Evolutionary conservation across 1,140 invertebrate genomes (phyloP).

Genomic region (Teleopsis dalmanni): DNA sequence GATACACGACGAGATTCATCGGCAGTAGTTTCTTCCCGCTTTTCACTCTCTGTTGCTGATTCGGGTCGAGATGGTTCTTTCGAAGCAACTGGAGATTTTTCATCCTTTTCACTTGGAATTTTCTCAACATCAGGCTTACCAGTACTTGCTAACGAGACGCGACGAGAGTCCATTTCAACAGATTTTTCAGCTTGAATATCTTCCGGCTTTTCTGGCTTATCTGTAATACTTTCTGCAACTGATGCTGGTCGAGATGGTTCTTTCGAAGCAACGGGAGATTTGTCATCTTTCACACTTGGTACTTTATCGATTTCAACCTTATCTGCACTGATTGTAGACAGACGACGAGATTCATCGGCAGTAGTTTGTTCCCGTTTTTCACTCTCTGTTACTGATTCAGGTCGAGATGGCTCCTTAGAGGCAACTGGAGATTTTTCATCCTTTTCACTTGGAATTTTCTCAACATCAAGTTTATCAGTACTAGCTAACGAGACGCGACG

Average conservation of each 20-base stretch:
- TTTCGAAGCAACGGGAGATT: constrained; percentile 1
- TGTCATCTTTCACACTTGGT: constrained; percentile 6
- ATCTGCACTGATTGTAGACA: too few species aligned
- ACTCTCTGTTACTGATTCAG: constrained; percentile 5
- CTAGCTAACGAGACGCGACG: neutral
- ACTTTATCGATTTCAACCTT: too few species aligned
- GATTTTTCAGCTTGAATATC: constrained; percentile 7
- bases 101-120: constrained; percentile 14
- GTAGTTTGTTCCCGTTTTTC: constrained; percentile 14
- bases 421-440: constrained; percentile 23
- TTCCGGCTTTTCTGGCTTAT: too few species aligned
- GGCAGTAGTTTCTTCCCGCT: constrained; percentile 12
- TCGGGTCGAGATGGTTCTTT: constrained; percentile 17
- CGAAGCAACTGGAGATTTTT: constrained; percentile 7
- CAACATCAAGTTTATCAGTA: constrained; percentile 1
- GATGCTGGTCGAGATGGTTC: constrained; percentile 6
- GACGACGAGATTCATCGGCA: too few species aligned
- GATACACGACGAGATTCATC: too few species aligned
- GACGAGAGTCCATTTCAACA: neutral
- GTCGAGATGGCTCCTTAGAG: neutral
- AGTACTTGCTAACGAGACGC: constrained; percentile 1
- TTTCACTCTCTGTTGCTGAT: constrained; percentile 14
- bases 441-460: constrained; percentile 20
- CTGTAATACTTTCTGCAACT: constrained; percentile 1
- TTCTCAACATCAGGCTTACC: too few species aligned